Conservation (phyloP, 2,888 invertebrate genomes). For the Tipula lateralis region DNA sequence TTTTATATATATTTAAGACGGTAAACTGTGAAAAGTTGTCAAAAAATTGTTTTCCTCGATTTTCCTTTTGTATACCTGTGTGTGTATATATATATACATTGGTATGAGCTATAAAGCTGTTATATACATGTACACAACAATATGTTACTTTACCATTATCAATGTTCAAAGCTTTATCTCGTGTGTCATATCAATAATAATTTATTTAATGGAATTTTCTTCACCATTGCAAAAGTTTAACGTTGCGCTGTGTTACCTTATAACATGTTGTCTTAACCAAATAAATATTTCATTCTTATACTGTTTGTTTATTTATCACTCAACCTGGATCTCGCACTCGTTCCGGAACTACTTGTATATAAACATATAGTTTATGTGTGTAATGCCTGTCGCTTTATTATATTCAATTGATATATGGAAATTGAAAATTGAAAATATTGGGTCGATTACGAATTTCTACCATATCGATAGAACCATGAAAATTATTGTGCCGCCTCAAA, state of each 20-base stretch:
- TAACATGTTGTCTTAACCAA: background rate
- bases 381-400: background rate
- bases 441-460: background rate
- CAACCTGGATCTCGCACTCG: background rate
- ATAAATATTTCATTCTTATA: background rate
- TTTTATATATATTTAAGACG: background rate
- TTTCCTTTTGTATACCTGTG: background rate
- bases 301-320: background rate
- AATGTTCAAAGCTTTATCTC: conserved; percentile 19
- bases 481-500: background rate
- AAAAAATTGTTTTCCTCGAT: background rate
- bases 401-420: background rate
- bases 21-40: conserved; percentile 1
- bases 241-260: background rate
- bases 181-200: conserved; percentile 24
- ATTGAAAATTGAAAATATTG: background rate
- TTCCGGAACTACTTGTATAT: too few relatives aligned
- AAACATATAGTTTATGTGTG: background rate
- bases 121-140: background rate
- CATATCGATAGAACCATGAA: background rate
- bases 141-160: background rate
- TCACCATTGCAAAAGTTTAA: conserved; percentile 7
- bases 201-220: conserved; percentile 19
- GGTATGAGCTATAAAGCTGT: too few relatives aligned
- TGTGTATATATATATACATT: background rate